Percentiles rank a stretch among this genome's conserved stretches.
Conservation (phyloP, 2,797 vertebrate genomes). For the Hyperoplus immaculatus region DNA sequence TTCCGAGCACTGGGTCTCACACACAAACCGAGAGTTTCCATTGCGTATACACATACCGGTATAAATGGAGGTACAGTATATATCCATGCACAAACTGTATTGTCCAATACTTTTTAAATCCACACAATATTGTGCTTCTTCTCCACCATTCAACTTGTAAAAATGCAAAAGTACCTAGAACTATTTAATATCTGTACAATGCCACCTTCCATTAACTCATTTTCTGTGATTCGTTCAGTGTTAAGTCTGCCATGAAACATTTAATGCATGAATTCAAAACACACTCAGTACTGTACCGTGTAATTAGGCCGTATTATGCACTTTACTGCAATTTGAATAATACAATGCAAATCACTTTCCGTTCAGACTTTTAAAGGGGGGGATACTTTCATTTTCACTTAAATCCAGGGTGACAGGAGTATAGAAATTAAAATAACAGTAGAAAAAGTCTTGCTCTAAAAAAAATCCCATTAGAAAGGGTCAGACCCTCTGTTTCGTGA, state of each 20-base stretch:
- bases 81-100: conserved; percentile 2
- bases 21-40: conserved; percentile 18
- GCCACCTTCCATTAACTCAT: conserved; percentile 64
- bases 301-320: conserved; percentile 82
- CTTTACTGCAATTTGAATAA: conserved; percentile 81
- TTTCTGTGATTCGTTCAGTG: conserved; percentile 60
- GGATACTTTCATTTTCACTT: conserved; percentile 68
- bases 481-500: conserved; percentile 64
- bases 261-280: conserved; percentile 76
- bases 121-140: conserved; percentile 11
- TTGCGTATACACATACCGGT: conserved; percentile 27
- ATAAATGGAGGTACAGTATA: neutral
- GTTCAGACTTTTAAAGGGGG: conserved; percentile 61
- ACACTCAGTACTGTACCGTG: conserved; percentile 67
- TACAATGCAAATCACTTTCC: conserved; percentile 77
- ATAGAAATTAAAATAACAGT: conserved; percentile 20
- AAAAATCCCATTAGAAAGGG: conserved; percentile 59
- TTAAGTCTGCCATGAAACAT: conserved; percentile 64
- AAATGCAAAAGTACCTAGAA: conserved; percentile 15
- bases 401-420: conserved; percentile 36
- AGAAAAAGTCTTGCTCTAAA: conserved; percentile 30
- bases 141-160: conserved; percentile 10
- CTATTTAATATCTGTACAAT: conserved; percentile 59
- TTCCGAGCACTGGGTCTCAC: conserved; percentile 26
- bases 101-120: conserved; percentile 29